Percentiles rank a stretch among this genome's conserved stretches.
Evolutionary conservation across 1,140 invertebrate genomes (phyloP).

Genomic region (Drosophila asahinai): DNA sequence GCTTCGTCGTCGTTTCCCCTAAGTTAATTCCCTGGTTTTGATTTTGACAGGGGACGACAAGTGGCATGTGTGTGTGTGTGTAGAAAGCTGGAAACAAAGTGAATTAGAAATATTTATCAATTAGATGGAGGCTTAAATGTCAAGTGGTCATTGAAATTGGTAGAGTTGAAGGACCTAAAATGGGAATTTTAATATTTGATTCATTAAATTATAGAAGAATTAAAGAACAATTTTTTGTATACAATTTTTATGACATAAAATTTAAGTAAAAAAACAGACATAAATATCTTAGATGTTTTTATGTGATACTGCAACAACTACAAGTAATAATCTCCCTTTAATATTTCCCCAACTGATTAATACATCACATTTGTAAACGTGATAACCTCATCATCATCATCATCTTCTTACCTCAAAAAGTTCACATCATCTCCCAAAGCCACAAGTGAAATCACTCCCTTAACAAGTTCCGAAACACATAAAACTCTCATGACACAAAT

Average conservation of each 20-base stretch:
- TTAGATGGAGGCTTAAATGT: not conserved
- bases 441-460: conserved; percentile 5
- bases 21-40: not conserved
- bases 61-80: conserved; percentile 12
- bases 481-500: conserved; percentile 45
- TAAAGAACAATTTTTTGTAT: not conserved
- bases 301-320: too few species aligned
- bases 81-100: conserved; percentile 9
- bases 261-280: not conserved
- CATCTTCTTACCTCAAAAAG: not conserved
- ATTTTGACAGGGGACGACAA: conserved; percentile 20
- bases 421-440: not conserved
- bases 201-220: not conserved
- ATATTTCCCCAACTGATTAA: not conserved
- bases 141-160: not conserved
- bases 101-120: conserved; percentile 25
- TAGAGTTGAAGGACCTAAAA: not conserved
- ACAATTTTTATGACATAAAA: not conserved
- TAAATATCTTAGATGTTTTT: too few species aligned
- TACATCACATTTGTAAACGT: not conserved
- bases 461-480: conserved; percentile 5
- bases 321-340: not conserved
- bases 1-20: too few species aligned
- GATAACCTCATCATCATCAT: not conserved
- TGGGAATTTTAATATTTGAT: not conserved